phyloP scores from a whole-genome alignment of 2,797 vertebrate genomes.

The Hydrolagus colliei region DNA sequence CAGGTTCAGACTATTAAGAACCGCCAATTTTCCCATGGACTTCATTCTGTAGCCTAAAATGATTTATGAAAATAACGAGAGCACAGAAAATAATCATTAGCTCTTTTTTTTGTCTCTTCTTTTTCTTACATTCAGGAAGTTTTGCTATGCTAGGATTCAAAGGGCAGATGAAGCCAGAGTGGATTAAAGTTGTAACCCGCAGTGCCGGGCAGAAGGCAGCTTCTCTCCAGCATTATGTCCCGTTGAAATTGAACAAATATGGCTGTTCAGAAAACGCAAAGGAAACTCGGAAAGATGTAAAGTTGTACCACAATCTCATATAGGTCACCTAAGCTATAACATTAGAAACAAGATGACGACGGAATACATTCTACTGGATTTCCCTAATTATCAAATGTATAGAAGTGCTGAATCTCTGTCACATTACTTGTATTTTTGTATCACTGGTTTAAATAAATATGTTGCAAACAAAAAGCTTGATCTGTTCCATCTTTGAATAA shows the following conservation, averaged over 20 bases:
- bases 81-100: constrained; percentile 39
- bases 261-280: constrained; percentile 33
- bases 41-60: not conserved
- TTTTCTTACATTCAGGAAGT: constrained; percentile 45
- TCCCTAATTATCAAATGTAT: no score
- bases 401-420: not conserved
- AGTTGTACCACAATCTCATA: constrained; percentile 16
- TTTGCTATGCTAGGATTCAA: constrained; percentile 46
- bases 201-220: constrained; percentile 40
- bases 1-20: not conserved
- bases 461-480: not conserved
- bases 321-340: not conserved
- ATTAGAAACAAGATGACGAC: not conserved
- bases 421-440: constrained; percentile 19
- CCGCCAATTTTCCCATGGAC: not conserved
- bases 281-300: not conserved
- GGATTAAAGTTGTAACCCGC: constrained; percentile 45
- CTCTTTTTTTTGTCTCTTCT: constrained; percentile 35
- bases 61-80: constrained; percentile 44
- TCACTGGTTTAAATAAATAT: constrained; percentile 19
- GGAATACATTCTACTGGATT: not conserved
- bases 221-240: constrained; percentile 42
- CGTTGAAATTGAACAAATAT: constrained; percentile 42
- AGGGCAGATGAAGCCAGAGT: constrained; percentile 40
- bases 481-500: no score